Percentiles rank a stretch among this genome's conserved stretches.
These are phyloP conservation scores for Galbula dea DNA, from an alignment of 2,113 vertebrate species.

Conservation along the genomic window DNA sequence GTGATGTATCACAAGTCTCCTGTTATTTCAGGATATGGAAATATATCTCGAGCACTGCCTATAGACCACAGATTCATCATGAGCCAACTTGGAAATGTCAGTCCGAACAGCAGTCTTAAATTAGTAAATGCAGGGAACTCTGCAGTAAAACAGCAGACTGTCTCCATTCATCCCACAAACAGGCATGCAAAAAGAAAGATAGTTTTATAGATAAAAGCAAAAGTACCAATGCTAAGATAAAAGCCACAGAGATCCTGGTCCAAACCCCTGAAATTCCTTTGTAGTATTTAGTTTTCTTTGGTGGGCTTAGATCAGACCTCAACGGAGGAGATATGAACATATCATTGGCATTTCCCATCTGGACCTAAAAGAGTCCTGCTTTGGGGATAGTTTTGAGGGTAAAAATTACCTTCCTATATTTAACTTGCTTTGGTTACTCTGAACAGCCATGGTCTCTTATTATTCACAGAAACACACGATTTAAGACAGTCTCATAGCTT, in stretches of 20 bases:
- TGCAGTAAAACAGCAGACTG: not conserved
- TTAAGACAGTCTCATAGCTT: not conserved
- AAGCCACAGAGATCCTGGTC: not conserved
- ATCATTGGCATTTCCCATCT: not conserved
- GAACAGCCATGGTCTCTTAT: not conserved
- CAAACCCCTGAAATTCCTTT: not conserved
- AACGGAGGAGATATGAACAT: not conserved
- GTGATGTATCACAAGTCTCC: not conserved
- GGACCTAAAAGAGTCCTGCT: not conserved
- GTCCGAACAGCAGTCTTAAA: constrained; percentile 10
- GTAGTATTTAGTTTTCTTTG: not conserved
- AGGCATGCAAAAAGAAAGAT: not conserved
- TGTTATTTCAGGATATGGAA: constrained; percentile 32
- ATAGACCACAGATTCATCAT: not conserved
- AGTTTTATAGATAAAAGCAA: not conserved
- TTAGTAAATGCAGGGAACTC: constrained; percentile 6
- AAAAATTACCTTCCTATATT: not conserved
- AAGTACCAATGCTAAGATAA: not conserved
- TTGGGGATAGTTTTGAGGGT: not conserved
- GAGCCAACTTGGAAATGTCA: constrained; percentile 43
- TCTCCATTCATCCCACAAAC: not conserved
- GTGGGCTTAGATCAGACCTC: not conserved
- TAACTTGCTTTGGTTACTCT: not conserved
- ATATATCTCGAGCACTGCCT: not conserved
- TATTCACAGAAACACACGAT: not conserved